Percentiles rank a stretch among this genome's conserved stretches.
phyloP scores from a whole-genome alignment of 2,113 vertebrate species.

The Charina bottae region DNA sequence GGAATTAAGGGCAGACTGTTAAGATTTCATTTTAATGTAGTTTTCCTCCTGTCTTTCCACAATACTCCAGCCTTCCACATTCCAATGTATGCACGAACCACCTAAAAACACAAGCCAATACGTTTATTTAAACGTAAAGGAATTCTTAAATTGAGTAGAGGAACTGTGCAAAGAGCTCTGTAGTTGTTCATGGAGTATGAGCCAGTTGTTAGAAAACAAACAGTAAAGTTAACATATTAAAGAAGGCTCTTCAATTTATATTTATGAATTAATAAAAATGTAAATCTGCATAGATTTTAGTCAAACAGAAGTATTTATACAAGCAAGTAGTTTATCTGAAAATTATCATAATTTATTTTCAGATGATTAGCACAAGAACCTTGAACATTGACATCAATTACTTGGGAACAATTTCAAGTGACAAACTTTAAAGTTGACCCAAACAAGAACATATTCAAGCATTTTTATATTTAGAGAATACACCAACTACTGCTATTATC shows the following conservation, averaged over 20 bases:
- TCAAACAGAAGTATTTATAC: conserved; percentile 66
- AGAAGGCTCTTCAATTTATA: conserved; percentile 63
- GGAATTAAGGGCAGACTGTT: background rate
- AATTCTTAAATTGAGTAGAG: background rate
- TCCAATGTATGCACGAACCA: background rate
- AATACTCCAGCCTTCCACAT: background rate
- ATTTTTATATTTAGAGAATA: conserved; percentile 13
- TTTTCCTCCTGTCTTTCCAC: background rate
- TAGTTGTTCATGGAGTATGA: conserved; percentile 39
- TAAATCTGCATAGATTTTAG: conserved; percentile 64
- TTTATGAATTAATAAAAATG: conserved; percentile 71
- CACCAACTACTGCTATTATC: background rate
- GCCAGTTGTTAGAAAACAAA: conserved; percentile 49
- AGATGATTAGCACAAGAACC: conserved; percentile 52
- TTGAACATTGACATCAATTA: conserved; percentile 58
- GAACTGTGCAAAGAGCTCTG: background rate
- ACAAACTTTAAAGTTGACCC: conserved; percentile 39
- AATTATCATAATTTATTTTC: conserved; percentile 56
- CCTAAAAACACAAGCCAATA: background rate
- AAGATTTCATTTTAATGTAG: background rate
- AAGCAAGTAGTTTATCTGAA: conserved; percentile 65
- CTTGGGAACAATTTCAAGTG: conserved; percentile 52
- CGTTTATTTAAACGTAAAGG: background rate
- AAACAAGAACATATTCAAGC: conserved; percentile 38
- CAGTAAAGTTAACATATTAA: conserved; percentile 53